phyloP scores from a whole-genome alignment of 2,113 vertebrate genomes.

The Coptodon bakossiorum region DNA sequence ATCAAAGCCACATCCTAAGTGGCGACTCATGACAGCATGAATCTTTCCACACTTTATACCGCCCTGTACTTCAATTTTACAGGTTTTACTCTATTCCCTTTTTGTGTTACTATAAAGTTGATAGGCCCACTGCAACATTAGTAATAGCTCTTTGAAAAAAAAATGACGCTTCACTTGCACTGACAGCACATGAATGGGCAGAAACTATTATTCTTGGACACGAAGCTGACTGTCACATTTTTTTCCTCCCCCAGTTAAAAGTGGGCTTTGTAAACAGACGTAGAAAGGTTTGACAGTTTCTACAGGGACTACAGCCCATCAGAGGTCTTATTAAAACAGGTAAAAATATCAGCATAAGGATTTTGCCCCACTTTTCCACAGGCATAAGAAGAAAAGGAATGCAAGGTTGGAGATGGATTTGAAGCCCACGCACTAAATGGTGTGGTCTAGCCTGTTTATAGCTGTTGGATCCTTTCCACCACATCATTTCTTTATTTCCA shows the following conservation, averaged over 20 bases:
- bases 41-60: conserved; percentile 23
- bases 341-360: conserved; percentile 28
- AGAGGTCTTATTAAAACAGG: conserved; percentile 49
- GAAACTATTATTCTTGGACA: conserved; percentile 62
- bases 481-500: conserved; percentile 39
- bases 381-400: conserved; percentile 11
- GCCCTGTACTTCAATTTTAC: conserved; percentile 27
- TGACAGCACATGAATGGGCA: conserved; percentile 13
- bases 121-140: conserved; percentile 45
- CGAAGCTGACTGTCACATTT: conserved; percentile 20
- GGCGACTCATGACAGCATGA: conserved; percentile 34
- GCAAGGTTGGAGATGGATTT: conserved; percentile 23
- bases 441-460: conserved; percentile 55
- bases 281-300: conserved; percentile 34
- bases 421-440: conserved; percentile 14
- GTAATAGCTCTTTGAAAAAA: conserved; percentile 33
- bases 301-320: conserved; percentile 15
- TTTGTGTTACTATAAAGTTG: conserved; percentile 55
- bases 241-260: background rate
- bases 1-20: conserved; percentile 53
- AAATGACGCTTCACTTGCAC: conserved; percentile 23
- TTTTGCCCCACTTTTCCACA: conserved; percentile 12
- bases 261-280: conserved; percentile 45
- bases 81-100: conserved; percentile 36
- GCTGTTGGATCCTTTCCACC: conserved; percentile 42